Evolutionary conservation across 2,888 invertebrate species (phyloP).

Genomic region (Antitype chi): DNA sequence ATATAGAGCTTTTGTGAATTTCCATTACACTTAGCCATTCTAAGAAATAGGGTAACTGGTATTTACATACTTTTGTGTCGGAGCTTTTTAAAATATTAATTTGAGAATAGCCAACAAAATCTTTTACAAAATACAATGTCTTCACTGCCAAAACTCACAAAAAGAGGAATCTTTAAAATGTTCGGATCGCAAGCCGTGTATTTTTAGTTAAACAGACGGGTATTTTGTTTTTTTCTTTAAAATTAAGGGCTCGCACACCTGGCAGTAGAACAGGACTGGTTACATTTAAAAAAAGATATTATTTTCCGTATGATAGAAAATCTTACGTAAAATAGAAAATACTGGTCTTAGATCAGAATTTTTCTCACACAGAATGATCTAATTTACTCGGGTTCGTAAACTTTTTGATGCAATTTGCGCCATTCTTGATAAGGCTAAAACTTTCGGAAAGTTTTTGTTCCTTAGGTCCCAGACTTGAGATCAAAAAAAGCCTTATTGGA

Average conservation of each 20-base stretch:
- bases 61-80: too few species aligned
- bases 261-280: too few species aligned
- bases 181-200: background rate
- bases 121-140: constrained; percentile 15
- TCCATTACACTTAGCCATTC: background rate
- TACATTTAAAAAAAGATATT: too few species aligned
- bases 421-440: constrained; percentile 32
- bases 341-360: constrained; percentile 9
- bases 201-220: constrained; percentile 10
- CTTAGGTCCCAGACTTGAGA: background rate
- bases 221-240: background rate
- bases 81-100: constrained; percentile 37
- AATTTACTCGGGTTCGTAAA: constrained; percentile 49
- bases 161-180: constrained; percentile 13
- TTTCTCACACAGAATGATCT: constrained; percentile 28
- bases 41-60: background rate
- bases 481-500: constrained; percentile 15
- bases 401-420: constrained; percentile 56
- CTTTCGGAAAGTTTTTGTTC: constrained; percentile 26
- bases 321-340: background rate
- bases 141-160: background rate
- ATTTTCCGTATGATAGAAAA: background rate
- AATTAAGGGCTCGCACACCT: too few species aligned
- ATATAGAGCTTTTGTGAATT: too few species aligned
- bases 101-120: constrained; percentile 5